A percentile compares a stretch with the other conserved stretches of the same genome.
These are phyloP conservation scores for Microhierax caerulescens DNA, from an alignment of 2,797 vertebrate species.

Conservation along the genomic window DNA sequence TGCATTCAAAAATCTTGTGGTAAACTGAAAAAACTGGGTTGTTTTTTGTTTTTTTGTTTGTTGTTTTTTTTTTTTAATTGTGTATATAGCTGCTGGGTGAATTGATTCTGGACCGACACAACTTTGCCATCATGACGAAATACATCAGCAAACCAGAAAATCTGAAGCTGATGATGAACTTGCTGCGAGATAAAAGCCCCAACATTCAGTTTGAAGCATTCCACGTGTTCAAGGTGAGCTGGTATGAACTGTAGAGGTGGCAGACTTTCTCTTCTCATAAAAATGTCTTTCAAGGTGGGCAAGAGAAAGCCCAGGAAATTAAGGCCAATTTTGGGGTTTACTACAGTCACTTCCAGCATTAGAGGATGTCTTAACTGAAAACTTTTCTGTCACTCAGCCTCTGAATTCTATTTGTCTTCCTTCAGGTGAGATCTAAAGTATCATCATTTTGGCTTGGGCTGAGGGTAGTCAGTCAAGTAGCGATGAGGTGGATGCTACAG, in stretches of 20 bases:
- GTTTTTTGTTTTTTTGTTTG: not conserved
- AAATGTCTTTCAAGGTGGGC: not conserved
- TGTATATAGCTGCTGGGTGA: slow-evolving; percentile 87
- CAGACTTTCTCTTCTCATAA: not conserved
- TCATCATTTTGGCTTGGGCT: not conserved
- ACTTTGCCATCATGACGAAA: slow-evolving; percentile 94
- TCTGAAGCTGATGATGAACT: slow-evolving; percentile 97
- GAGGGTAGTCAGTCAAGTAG: not conserved
- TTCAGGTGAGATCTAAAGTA: not conserved
- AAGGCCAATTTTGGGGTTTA: not conserved
- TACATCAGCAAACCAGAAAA: slow-evolving; percentile 98
- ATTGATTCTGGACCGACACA: slow-evolving; percentile 91
- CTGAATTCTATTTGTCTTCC: not conserved
- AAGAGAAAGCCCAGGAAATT: not conserved
- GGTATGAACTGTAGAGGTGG: not conserved
- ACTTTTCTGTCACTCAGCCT: not conserved
- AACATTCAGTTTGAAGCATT: slow-evolving; percentile 99
- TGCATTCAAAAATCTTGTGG: not conserved
- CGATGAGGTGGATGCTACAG: not conserved
- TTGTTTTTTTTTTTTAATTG: not conserved
- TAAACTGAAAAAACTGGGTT: not conserved
- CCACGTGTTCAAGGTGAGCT: slow-evolving; percentile 94
- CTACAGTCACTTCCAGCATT: not conserved
- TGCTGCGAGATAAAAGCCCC: slow-evolving; percentile 92
- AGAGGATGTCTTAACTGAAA: not conserved